phyloP scores from a whole-genome alignment of 2,888 invertebrate species.

The Bhutanitis thaidina region DNA sequence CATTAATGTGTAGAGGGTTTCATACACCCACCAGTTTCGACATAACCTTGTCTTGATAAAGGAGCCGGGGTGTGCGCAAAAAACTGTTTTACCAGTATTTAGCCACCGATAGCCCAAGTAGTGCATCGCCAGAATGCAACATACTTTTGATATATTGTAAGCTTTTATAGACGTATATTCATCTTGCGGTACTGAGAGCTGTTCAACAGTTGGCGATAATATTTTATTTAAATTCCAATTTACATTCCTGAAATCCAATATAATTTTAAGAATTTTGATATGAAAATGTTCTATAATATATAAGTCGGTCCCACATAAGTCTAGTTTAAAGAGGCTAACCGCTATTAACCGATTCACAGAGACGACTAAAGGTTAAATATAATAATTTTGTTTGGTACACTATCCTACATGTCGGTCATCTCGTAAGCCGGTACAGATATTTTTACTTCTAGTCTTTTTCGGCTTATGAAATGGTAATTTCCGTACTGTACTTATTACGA shows the following conservation, averaged over 20 bases:
- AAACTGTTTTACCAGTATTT: constrained; percentile 84
- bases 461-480: too few species aligned
- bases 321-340: too few species aligned
- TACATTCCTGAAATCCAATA: constrained; percentile 54
- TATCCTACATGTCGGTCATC: too few species aligned
- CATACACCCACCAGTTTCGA: constrained; percentile 92
- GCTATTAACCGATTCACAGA: too few species aligned
- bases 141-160: constrained; percentile 94
- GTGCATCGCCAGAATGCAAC: constrained; percentile 84
- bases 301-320: too few species aligned
- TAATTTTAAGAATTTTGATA: too few species aligned
- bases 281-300: too few species aligned
- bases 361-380: too few species aligned
- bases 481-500: too few species aligned
- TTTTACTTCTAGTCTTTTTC: too few species aligned
- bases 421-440: too few species aligned
- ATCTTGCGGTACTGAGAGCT: constrained; percentile 84
- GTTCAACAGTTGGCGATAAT: constrained; percentile 68
- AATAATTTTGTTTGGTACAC: too few species aligned
- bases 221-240: constrained; percentile 45
- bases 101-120: constrained; percentile 85
- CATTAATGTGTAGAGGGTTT: constrained; percentile 86
- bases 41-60: constrained; percentile 89
- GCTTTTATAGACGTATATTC: constrained; percentile 90
- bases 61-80: constrained; percentile 93